These are phyloP conservation scores for Strix uralensis DNA, from an alignment of 2,113 vertebrate genomes.

Conservation along the genomic window DNA sequence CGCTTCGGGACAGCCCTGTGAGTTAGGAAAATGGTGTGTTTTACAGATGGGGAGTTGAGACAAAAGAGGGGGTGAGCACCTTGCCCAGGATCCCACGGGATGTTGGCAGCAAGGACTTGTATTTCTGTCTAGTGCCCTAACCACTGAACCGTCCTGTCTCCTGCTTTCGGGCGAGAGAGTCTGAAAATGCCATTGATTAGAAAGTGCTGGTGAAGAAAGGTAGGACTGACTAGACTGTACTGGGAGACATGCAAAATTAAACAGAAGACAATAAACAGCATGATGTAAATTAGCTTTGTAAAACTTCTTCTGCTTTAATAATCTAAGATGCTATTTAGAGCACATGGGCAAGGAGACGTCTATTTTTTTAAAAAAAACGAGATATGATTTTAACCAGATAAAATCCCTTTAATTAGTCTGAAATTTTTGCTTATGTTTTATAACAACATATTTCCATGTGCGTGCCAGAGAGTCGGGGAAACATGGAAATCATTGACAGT, in stretches of 20 bases:
- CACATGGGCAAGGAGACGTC: not conserved
- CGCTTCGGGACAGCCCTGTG: not conserved
- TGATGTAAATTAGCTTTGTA: not conserved
- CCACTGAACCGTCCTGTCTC: conserved; percentile 13
- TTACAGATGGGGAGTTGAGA: not conserved
- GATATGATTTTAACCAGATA: not conserved
- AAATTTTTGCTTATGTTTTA: conserved; percentile 21
- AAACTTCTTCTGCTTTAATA: conserved; percentile 9
- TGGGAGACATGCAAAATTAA: conserved; percentile 54
- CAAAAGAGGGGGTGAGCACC: not conserved
- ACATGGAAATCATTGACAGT: not conserved
- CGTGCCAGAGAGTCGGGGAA: not conserved
- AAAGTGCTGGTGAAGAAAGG: conserved; percentile 11
- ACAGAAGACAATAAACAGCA: not conserved
- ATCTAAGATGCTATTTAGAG: not conserved
- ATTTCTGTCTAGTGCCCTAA: conserved; percentile 23
- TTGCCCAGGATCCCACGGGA: not conserved
- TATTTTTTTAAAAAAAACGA: not conserved
- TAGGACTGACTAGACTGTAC: not conserved
- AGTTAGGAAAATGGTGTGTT: not conserved
- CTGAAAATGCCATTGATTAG: conserved; percentile 43
- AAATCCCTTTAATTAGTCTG: conserved; percentile 60
- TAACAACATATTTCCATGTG: not conserved
- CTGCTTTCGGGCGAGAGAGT: conserved; percentile 12
- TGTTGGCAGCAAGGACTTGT: not conserved